Evolutionary conservation across 2,888 invertebrate genomes (phyloP).

Genomic region (Cryptosula pallasiana): DNA sequence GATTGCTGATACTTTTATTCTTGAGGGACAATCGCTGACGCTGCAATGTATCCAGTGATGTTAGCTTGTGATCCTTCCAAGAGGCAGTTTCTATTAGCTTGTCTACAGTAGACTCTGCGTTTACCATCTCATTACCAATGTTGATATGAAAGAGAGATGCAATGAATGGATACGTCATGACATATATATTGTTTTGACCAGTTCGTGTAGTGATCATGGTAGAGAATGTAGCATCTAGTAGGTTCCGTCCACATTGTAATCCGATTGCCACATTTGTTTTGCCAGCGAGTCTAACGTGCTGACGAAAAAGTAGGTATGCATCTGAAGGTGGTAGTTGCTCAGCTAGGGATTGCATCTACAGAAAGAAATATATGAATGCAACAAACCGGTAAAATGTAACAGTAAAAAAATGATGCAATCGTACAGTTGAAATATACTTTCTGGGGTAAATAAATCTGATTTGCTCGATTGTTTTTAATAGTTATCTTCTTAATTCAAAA

Average conservation of each 20-base stretch:
- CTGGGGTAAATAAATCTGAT: too few relatives aligned
- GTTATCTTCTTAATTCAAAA: too few relatives aligned
- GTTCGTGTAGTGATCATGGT: not conserved
- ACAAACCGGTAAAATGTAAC: not conserved
- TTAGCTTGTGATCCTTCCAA: not conserved
- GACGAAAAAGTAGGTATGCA: not conserved
- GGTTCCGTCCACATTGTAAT: not conserved
- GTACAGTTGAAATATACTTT: not conserved
- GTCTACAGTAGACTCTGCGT: not conserved
- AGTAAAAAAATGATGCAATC: not conserved
- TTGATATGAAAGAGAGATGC: not conserved
- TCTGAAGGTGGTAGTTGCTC: constrained; percentile 1
- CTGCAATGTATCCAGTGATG: not conserved
- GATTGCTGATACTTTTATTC: not conserved
- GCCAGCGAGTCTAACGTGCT: not conserved
- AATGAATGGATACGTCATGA: not conserved
- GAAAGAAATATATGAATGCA: not conserved
- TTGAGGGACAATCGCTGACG: not conserved
- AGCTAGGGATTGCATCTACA: not conserved
- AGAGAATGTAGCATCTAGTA: constrained; percentile 11
- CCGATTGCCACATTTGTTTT: not conserved
- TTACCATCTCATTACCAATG: constrained; percentile 10
- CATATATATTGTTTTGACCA: not conserved
- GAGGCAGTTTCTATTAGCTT: not conserved
- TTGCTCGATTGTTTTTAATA: too few relatives aligned